These are phyloP conservation scores for Ambastaia sidthimunki DNA, from an alignment of 2,797 vertebrate species.

Conservation along the genomic window DNA sequence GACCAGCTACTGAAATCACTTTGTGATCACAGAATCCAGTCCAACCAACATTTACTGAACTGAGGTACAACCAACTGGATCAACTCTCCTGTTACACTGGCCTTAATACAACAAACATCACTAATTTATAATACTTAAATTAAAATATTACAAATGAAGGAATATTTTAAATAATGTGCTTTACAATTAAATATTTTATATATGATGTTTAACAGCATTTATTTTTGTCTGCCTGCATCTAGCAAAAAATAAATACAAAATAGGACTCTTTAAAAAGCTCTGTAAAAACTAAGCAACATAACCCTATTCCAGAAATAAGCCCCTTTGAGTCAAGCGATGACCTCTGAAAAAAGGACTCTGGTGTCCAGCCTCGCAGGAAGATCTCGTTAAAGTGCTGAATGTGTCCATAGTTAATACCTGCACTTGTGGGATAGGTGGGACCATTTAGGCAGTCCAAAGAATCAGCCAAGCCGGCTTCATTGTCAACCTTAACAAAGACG, in stretches of 20 bases:
- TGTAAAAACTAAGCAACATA: slow-evolving; percentile 19
- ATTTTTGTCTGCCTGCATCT: no score
- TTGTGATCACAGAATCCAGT: slow-evolving; percentile 61
- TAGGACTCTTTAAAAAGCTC: slow-evolving; percentile 59
- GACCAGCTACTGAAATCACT: slow-evolving; percentile 66
- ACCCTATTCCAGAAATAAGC: slow-evolving; percentile 38
- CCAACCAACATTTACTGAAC: slow-evolving; percentile 63
- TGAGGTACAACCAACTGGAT: slow-evolving; percentile 15
- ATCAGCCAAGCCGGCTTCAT: slow-evolving; percentile 75
- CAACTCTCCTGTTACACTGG: background rate
- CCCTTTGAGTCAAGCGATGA: slow-evolving; percentile 41
- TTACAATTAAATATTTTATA: no score
- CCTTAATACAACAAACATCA: background rate
- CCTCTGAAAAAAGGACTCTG: slow-evolving; percentile 39
- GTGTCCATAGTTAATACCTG: slow-evolving; percentile 68
- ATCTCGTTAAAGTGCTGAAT: slow-evolving; percentile 51
- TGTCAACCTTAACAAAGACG: slow-evolving; percentile 80
- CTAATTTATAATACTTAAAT: background rate
- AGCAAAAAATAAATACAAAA: no score
- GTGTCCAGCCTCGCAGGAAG: slow-evolving; percentile 37
- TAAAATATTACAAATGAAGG: background rate
- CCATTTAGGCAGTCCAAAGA: slow-evolving; percentile 77
- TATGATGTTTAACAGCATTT: no score
- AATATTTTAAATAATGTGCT: no score
- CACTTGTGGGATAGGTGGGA: slow-evolving; percentile 68